Percentiles rank a stretch among this genome's conserved stretches.
Evolutionary conservation across 2,113 vertebrate genomes (phyloP).

Genomic region (Otus sunia): DNA sequence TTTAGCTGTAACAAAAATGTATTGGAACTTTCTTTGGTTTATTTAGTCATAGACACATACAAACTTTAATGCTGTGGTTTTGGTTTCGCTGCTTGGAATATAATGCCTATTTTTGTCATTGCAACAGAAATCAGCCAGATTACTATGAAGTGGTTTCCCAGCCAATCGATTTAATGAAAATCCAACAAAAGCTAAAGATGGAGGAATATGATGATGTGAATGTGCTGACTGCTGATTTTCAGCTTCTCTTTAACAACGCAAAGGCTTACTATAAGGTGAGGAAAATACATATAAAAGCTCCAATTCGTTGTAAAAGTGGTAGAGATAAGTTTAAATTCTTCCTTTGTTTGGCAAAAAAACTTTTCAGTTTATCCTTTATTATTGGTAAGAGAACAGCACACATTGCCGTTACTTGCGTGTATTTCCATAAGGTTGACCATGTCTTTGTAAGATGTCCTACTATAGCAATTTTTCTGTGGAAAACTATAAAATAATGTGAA

Average conservation of each 20-base stretch:
- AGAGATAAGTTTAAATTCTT: background rate
- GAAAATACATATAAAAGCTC: background rate
- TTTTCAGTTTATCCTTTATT: background rate
- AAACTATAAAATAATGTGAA: background rate
- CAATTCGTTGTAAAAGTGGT: background rate
- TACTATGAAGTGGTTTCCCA: conserved; percentile 98
- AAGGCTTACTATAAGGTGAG: conserved; percentile 96
- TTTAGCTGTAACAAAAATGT: background rate
- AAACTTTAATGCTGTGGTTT: background rate
- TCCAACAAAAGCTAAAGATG: conserved; percentile 98
- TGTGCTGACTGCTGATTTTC: conserved; percentile 92
- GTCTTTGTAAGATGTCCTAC: background rate
- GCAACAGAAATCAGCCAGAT: conserved; percentile 93
- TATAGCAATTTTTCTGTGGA: background rate
- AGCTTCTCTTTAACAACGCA: conserved; percentile 94
- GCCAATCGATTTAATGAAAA: conserved; percentile 99
- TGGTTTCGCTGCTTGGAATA: background rate
- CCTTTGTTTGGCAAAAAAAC: background rate
- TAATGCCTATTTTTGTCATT: conserved; percentile 29
- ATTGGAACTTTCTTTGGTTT: background rate
- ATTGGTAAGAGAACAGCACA: background rate
- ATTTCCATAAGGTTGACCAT: background rate
- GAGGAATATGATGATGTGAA: conserved; percentile 98
- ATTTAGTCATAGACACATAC: background rate
- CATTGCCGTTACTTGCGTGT: background rate